These are phyloP conservation scores for Anguilla marmorata DNA, from an alignment of 2,797 vertebrate genomes.

Conservation along the genomic window DNA sequence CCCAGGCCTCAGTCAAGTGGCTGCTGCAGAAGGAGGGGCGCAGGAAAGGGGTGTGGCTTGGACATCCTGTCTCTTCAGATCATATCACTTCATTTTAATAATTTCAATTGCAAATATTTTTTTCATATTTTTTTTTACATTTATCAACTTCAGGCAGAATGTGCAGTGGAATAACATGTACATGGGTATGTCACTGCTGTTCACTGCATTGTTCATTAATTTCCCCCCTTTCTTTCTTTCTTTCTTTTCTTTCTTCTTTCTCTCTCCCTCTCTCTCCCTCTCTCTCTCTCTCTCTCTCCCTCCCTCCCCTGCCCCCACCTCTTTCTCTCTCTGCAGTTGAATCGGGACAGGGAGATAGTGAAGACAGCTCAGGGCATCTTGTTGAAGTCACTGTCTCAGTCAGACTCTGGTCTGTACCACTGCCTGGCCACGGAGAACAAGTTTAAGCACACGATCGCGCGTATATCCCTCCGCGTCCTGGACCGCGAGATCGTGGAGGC, in stretches of 20 bases:
- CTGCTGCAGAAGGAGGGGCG: conserved; percentile 77
- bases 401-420: conserved; percentile 76
- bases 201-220: neutral
- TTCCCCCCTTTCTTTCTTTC: neutral
- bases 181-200: neutral
- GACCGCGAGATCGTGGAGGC: conserved; percentile 77
- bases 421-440: conserved; percentile 81
- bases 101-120: conserved; percentile 43
- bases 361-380: conserved; percentile 77
- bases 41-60: conserved; percentile 75
- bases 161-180: neutral
- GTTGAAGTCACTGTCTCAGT: conserved; percentile 73
- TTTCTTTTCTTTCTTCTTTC: neutral
- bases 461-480: conserved; percentile 73
- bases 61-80: too few relatives aligned
- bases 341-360: conserved; percentile 64
- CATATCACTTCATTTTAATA: conserved; percentile 46
- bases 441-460: conserved; percentile 78
- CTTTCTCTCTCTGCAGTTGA: conserved; percentile 60
- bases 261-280: neutral
- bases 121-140: conserved; percentile 55
- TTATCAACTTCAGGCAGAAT: conserved; percentile 41
- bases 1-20: conserved; percentile 81
- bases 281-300: neutral
- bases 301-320: conserved; percentile 7